Evolutionary conservation across 2,888 invertebrate genomes (phyloP).

Genomic region (Oscheius sp.): DNA sequence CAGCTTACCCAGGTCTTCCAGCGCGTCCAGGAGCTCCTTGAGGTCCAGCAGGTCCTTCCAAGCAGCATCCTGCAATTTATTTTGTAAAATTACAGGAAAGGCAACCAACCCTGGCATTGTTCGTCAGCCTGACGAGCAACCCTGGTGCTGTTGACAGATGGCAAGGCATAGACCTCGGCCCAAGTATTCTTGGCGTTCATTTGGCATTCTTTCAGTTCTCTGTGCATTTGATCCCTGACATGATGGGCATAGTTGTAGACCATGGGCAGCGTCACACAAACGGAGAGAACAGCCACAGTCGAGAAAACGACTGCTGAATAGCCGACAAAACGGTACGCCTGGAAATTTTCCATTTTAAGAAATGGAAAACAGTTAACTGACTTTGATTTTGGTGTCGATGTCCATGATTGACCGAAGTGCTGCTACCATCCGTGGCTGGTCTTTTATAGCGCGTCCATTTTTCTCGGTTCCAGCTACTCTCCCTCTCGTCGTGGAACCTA

Average conservation of each 20-base stretch:
- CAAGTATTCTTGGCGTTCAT: slow-evolving; percentile 66
- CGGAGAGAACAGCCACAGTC: slow-evolving; percentile 61
- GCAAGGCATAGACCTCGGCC: slow-evolving; percentile 62
- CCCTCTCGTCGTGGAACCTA: too few species aligned
- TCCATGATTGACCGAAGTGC: slow-evolving; percentile 40
- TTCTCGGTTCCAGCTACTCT: too few species aligned
- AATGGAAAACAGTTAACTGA: not conserved
- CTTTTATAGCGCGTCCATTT: too few species aligned
- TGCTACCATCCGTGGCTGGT: too few species aligned
- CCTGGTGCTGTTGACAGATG: slow-evolving; percentile 62
- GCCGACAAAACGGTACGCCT: slow-evolving; percentile 72
- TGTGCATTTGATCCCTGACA: slow-evolving; percentile 55
- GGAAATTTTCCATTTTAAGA: not conserved
- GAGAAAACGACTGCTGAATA: slow-evolving; percentile 71
- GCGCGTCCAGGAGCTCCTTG: slow-evolving; percentile 67
- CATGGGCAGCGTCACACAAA: slow-evolving; percentile 65
- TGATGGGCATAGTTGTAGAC: slow-evolving; percentile 66
- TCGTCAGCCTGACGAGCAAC: slow-evolving; percentile 60
- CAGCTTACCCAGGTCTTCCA: slow-evolving; percentile 63
- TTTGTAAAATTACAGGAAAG: too few species aligned
- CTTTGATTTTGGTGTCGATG: slow-evolving; percentile 54
- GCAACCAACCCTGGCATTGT: slow-evolving; percentile 55
- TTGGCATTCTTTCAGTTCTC: slow-evolving; percentile 62
- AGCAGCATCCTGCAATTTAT: too few species aligned
- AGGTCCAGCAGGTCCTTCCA: slow-evolving; percentile 68